phyloP scores from a whole-genome alignment of 2,888 invertebrate genomes.

The Stenichneumon culpator region DNA sequence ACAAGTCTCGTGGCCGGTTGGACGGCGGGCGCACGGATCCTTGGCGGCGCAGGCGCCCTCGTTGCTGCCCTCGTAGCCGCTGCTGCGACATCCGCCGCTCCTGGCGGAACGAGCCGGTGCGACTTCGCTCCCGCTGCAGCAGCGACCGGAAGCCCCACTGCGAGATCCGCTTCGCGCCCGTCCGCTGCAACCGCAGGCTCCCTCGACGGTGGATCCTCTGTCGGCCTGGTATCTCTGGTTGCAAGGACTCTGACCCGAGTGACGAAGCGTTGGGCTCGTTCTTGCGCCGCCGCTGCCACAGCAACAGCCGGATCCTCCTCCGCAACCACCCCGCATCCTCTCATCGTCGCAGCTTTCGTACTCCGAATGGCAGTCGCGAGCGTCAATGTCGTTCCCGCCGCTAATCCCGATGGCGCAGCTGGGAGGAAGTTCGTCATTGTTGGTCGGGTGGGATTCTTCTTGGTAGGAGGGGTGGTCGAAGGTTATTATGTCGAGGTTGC shows the following conservation, averaged over 20 bases:
- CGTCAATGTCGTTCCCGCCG: conserved; percentile 51
- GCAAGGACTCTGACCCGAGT: conserved; percentile 16
- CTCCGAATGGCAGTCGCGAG: conserved; percentile 40
- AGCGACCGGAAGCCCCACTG: conserved; percentile 9
- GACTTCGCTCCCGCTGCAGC: conserved; percentile 8
- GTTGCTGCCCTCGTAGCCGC: not conserved
- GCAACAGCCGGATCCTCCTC: conserved; percentile 65
- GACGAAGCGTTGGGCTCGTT: not conserved
- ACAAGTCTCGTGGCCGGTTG: conserved; percentile 55
- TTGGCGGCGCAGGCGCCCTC: conserved; percentile 63
- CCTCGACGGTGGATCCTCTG: conserved; percentile 48
- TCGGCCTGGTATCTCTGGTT: conserved; percentile 24
- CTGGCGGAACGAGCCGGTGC: not conserved
- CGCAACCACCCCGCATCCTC: conserved; percentile 79
- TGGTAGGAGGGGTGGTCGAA: conserved; percentile 54
- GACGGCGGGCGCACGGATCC: not conserved
- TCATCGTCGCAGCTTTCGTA: conserved; percentile 67
- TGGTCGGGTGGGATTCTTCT: conserved; percentile 25
- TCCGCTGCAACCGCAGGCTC: conserved; percentile 51
- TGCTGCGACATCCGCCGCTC: conserved; percentile 37
- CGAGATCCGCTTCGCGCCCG: conserved; percentile 28
- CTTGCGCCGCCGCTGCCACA: conserved; percentile 30
- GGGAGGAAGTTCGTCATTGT: not conserved
- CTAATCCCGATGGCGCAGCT: not conserved
- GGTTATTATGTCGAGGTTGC: conserved; percentile 54